Evolutionary conservation across 1,140 invertebrate species (phyloP), one percentile per base, ranked within the genome.

Genomic region (Brachystomella parvula): DNA sequence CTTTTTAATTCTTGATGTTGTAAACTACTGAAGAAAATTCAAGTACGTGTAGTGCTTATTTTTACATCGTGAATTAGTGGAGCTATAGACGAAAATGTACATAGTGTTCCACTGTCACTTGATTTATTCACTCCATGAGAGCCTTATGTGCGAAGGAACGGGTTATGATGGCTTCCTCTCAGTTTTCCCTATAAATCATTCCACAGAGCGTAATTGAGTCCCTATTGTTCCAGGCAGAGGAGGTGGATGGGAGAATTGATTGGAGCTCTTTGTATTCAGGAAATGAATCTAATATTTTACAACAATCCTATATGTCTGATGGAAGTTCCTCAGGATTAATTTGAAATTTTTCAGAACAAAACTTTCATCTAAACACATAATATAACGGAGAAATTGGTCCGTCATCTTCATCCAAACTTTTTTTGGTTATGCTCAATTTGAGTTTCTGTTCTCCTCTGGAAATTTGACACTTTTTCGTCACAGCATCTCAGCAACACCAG

Each of bases 141-240:
- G n/a, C n/a, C n/a, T n/a, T n/a, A n/a, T n/a, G n/a, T n/a, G n/a
- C n/a, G n/a, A n/a, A n/a, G n/a, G n/a, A n/a, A n/a, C n/a, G n/a
- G n/a, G n/a, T n/a, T n/a, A n/a, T n/a, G n/a, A n/a, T n/a, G n/a
- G n/a, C n/a, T n/a, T n/a, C n/a, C n/a, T n/a, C n/a, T n/a, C n/a
- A n/a, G n/a, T n/a, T n/a, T n/a, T n/a, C n/a, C n/a, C n/a, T n/a
- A n/a, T n/a, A n/a, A n/a, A n/a, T n/a, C n/a, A n/a, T n/a, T n/a
- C n/a, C n/a, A n/a, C n/a, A n/a, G n/a, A n/a, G 24, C 21, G 15
- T 53, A 53, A 53, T 53, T 53, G 49, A 53, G 49, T 53, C 49
- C 24, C 49, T 26, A 53, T 53, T 53, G 49, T 53, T 53, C 49
- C 12, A 19, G 12, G n/a, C 24, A 24, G 9, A 53, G 49, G 49